Conservation (phyloP, 1,140 invertebrate species). For the Drosophila pachea region DNA sequence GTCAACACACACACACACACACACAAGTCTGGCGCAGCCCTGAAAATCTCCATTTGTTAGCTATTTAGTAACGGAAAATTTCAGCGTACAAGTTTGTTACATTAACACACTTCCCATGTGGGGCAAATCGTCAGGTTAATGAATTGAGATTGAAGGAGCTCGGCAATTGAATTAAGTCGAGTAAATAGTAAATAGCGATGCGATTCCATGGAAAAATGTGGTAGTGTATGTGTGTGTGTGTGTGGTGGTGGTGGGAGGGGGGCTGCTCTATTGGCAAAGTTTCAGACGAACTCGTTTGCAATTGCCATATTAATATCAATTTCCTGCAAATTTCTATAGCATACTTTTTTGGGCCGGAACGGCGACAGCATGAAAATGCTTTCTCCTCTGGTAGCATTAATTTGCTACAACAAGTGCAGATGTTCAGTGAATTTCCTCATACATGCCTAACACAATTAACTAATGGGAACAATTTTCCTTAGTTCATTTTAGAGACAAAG, state of each 20-base stretch:
- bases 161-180: background rate
- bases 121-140: background rate
- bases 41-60: background rate
- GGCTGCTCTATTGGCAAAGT: no score
- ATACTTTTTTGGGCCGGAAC: conserved; percentile 1
- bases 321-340: background rate
- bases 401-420: background rate
- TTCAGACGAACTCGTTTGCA: no score
- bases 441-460: conserved; percentile 6
- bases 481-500: conserved; percentile 5
- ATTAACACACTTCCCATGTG: conserved; percentile 6
- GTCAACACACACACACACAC: conserved; percentile 7
- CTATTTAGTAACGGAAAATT: background rate
- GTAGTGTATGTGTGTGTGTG: no score
- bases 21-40: conserved; percentile 3
- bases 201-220: no score
- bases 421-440: background rate
- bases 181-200: background rate
- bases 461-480: conserved; percentile 1
- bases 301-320: background rate
- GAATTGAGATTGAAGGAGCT: background rate
- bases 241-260: no score
- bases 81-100: background rate
- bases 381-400: background rate
- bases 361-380: background rate